These are phyloP conservation scores for Colletes gigas DNA, from an alignment of 1,140 invertebrate genomes.

Conservation along the genomic window DNA sequence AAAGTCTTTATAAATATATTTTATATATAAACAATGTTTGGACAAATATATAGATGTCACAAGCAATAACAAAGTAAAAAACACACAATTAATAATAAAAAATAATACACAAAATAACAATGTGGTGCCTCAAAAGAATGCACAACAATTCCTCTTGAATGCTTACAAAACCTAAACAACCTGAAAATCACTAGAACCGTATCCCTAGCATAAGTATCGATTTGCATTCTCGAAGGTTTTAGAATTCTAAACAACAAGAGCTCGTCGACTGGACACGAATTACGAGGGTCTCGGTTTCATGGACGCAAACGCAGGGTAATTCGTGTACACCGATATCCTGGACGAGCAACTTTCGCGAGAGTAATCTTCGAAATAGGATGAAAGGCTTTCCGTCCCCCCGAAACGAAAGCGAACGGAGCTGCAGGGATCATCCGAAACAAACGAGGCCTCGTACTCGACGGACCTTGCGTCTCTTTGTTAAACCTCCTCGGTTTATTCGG, in stretches of 20 bases:
- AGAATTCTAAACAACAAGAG: constrained; percentile 11
- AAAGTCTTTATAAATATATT: too few species aligned
- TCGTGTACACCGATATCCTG: background rate
- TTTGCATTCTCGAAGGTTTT: background rate
- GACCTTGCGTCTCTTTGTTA: constrained; percentile 54
- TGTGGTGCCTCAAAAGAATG: too few species aligned
- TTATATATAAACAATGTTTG: too few species aligned
- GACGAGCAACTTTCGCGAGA: background rate
- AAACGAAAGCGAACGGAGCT: constrained; percentile 7
- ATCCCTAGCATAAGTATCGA: too few species aligned
- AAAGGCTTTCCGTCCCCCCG: constrained; percentile 20
- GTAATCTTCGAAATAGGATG: constrained; percentile 21
- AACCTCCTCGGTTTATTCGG: constrained; percentile 57
- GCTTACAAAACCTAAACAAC: too few species aligned
- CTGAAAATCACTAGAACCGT: background rate
- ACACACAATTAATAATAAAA: too few species aligned
- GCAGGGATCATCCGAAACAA: constrained; percentile 62
- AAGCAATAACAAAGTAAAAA: too few species aligned
- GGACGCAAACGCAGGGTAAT: background rate
- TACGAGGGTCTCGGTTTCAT: too few species aligned
- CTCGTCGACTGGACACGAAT: background rate
- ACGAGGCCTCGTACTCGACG: constrained; percentile 55
- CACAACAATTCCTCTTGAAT: too few species aligned
- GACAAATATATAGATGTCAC: too few species aligned
- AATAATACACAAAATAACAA: too few species aligned